These are phyloP conservation scores for Nannobrachium achirus DNA, from an alignment of 2,113 vertebrate species.

Conservation along the genomic window DNA sequence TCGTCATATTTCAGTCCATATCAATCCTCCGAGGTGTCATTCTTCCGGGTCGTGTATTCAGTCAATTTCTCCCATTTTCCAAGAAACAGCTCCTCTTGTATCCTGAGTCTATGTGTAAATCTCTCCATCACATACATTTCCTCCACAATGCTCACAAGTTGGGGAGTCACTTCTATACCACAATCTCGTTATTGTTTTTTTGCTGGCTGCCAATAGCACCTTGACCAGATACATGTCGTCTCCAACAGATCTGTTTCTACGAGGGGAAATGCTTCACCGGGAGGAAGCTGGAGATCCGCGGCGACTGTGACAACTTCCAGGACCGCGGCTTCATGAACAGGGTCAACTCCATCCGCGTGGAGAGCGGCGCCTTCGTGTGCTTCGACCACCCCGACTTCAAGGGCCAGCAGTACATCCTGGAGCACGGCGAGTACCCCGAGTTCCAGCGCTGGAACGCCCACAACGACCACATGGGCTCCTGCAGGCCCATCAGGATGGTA, in stretches of 20 bases:
- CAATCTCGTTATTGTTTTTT: no score
- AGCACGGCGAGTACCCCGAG: conserved; percentile 87
- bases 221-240: no score
- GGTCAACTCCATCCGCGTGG: conserved; percentile 90
- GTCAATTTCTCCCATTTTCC: no score
- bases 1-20: no score
- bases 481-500: conserved; percentile 89
- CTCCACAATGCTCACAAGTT: no score
- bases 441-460: conserved; percentile 90
- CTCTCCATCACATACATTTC: no score
- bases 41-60: no score
- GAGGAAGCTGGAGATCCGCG: conserved; percentile 86
- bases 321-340: conserved; percentile 89
- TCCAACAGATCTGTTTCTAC: conserved; percentile 85
- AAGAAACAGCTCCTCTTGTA: no score
- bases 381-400: conserved; percentile 88
- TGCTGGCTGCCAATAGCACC: no score
- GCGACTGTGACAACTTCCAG: conserved; percentile 92
- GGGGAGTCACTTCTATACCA: no score
- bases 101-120: no score
- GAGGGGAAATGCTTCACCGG: conserved; percentile 92
- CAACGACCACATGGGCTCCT: conserved; percentile 93
- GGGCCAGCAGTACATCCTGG: conserved; percentile 91
- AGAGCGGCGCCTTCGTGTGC: conserved; percentile 91
- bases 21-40: no score